Evolutionary conservation across 2,888 invertebrate genomes (phyloP).

Genomic region (Hydrotaea diabolus): DNA sequence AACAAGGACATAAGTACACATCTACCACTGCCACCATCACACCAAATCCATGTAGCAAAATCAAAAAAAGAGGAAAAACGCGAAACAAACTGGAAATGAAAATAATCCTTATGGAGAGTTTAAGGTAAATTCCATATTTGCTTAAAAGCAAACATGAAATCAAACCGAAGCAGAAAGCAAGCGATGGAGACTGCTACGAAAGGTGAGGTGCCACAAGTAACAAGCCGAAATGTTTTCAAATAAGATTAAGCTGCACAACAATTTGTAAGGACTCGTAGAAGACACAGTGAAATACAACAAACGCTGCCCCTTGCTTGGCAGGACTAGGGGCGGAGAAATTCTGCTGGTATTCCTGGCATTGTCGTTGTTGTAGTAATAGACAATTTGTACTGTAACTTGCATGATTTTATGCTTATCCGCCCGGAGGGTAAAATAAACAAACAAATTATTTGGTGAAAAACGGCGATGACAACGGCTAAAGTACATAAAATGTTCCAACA

Average conservation of each 20-base stretch:
- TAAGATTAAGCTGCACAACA: slow-evolving; percentile 29
- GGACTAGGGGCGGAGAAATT: neutral
- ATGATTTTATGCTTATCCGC: slow-evolving; percentile 66
- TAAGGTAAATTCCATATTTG: slow-evolving; percentile 19
- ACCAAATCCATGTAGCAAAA: neutral
- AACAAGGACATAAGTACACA: neutral
- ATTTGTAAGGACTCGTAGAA: neutral
- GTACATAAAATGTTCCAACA: neutral
- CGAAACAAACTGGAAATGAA: neutral
- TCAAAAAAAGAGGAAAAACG: too few species aligned
- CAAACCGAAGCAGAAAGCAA: neutral
- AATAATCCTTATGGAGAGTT: slow-evolving; percentile 22
- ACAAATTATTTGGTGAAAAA: slow-evolving; percentile 68
- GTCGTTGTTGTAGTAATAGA: slow-evolving; percentile 14
- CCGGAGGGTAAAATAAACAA: slow-evolving; percentile 67
- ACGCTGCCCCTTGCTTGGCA: too few species aligned
- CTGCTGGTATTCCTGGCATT: neutral
- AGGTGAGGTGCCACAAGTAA: neutral
- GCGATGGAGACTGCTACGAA: neutral
- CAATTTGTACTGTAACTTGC: slow-evolving; percentile 50
- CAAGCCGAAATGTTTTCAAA: slow-evolving; percentile 26
- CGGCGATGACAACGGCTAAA: slow-evolving; percentile 17
- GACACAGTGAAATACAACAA: neutral
- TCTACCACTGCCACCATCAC: slow-evolving; percentile 1
- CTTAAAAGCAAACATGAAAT: slow-evolving; percentile 1